Evolutionary conservation across 2,113 vertebrate genomes (phyloP).

Genomic region (Glaucomys volans): DNA sequence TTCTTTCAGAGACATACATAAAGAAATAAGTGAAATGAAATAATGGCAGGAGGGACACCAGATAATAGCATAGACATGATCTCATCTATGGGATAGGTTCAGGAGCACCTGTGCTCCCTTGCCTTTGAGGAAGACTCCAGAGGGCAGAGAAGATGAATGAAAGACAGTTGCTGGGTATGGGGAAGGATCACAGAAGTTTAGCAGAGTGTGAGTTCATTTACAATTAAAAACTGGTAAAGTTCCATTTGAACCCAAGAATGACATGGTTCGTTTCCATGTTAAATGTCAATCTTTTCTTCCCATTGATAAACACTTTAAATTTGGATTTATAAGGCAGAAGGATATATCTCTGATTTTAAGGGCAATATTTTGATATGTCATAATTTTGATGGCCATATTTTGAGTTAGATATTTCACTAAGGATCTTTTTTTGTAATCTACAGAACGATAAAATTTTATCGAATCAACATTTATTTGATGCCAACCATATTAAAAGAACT

Average conservation of each 20-base stretch:
- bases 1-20: background rate
- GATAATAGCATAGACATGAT: background rate
- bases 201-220: slow-evolving; percentile 10
- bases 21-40: background rate
- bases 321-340: slow-evolving; percentile 63
- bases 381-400: slow-evolving; percentile 73
- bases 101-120: background rate
- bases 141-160: background rate
- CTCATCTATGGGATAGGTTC: background rate
- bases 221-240: slow-evolving; percentile 50
- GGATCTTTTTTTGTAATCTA: slow-evolving; percentile 66
- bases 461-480: slow-evolving; percentile 69
- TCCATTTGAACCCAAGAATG: background rate
- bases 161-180: background rate
- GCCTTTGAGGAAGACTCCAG: background rate
- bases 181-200: background rate
- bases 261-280: slow-evolving; percentile 45
- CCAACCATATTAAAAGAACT: slow-evolving; percentile 61
- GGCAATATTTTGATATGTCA: slow-evolving; percentile 77
- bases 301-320: slow-evolving; percentile 55
- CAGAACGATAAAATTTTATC: slow-evolving; percentile 53
- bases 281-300: slow-evolving; percentile 59
- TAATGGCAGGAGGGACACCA: background rate
- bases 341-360: slow-evolving; percentile 70
- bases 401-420: slow-evolving; percentile 68